Evolutionary conservation across 2,888 invertebrate genomes (phyloP), one percentile per base, ranked within the genome.

Genomic region (Trachelus iudaicus): DNA sequence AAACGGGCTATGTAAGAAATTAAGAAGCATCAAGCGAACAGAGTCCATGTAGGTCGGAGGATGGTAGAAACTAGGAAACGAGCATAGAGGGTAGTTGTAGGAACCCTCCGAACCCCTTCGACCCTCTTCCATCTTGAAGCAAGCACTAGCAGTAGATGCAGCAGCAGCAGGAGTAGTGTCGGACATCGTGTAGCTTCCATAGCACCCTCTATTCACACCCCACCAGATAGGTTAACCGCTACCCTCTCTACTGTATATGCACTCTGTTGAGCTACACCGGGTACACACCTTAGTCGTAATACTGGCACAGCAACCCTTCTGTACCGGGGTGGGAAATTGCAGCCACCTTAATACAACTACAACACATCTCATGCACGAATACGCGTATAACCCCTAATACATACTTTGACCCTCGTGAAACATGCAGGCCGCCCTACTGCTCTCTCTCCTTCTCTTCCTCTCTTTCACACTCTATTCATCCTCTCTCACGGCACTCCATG

Each of bases 121-220:
- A 81, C 73, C 78, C 80, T 83, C 82, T 82, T 82, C 82, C 83
- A 81, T 83, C 82, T 81, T 83, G 15, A 40, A 40, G 40, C 40
- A 15, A 40, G 40, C 15, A 40, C 40, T 40, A 15, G 6, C 40
- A 15, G 40, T 40, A 15, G 40, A 15, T 40, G 40, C 40, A 40
- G 40, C 40, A 40, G 40, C 40, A 40, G 40, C 40, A 40, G 40
- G 40, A 15, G 40, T 40, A 79, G 81, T 87, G 86, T 87, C 83
- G 84, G 84, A 87, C 87, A 88, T 86, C 85, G 83, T 87, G 87
- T 83, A 85, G 85, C 81, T 81, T 84, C 84, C 83, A 84, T 83
- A 85, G 83, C 82, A 82, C 82, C 84, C 84, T 88, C 89, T 84
- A 89, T 89, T 89, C 87, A 87, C 87, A 83, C 87, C 86, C 84